These are phyloP conservation scores for Percina caprodes DNA, from an alignment of 2,113 vertebrate species.

Conservation along the genomic window DNA sequence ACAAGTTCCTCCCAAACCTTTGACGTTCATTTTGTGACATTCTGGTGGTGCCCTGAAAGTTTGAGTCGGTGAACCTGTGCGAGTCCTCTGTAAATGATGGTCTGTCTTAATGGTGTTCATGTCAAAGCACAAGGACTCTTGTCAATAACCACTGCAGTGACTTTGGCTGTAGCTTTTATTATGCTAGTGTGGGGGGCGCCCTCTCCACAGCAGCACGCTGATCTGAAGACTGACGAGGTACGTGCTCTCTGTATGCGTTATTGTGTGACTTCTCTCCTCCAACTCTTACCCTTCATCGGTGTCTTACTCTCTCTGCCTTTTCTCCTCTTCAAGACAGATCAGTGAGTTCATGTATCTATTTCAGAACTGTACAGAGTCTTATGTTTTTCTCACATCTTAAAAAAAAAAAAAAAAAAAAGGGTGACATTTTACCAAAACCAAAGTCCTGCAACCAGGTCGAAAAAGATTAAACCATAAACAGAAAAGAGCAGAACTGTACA, in stretches of 20 bases:
- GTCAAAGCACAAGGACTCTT: constrained; percentile 76
- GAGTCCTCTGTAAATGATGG: constrained; percentile 79
- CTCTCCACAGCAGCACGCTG: constrained; percentile 97
- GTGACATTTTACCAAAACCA: background rate
- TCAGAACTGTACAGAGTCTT: background rate
- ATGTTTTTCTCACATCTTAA: background rate
- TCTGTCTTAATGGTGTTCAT: constrained; percentile 80
- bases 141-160: constrained; percentile 85
- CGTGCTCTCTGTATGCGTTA: constrained; percentile 79
- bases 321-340: background rate
- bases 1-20: background rate
- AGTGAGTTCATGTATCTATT: constrained; percentile 3
- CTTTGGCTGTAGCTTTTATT: constrained; percentile 90
- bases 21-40: background rate
- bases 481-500: background rate
- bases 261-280: constrained; percentile 38
- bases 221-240: constrained; percentile 98
- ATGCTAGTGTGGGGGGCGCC: constrained; percentile 92
- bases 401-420: background rate
- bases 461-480: background rate
- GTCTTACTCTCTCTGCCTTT: constrained; percentile 30
- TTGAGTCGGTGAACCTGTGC: constrained; percentile 83
- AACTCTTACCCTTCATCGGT: constrained; percentile 23
- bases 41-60: constrained; percentile 22
- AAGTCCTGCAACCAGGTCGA: background rate